Conservation (phyloP, 2,888 invertebrate species). For the Criorhina ranunculi region DNA sequence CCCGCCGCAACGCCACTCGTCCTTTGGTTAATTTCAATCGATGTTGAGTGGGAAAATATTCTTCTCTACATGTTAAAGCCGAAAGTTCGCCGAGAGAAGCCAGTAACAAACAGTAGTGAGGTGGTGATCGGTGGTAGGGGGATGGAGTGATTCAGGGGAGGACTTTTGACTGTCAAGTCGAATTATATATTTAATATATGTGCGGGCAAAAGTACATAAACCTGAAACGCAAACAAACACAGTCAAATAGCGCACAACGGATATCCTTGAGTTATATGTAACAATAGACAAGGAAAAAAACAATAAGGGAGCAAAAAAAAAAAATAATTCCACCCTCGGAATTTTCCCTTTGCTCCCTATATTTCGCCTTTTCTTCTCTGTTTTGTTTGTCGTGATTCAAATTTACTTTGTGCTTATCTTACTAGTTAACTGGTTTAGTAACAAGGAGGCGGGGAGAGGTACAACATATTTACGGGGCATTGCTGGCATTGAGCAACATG, state of each 20-base stretch:
- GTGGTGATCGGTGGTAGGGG: constrained; percentile 1
- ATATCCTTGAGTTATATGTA: constrained; percentile 62
- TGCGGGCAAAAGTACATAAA: constrained; percentile 71
- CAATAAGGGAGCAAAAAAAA: constrained; percentile 13
- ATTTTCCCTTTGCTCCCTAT: constrained; percentile 21
- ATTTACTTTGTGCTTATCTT: constrained; percentile 59
- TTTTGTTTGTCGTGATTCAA: constrained; percentile 64
- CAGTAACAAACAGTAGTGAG: constrained; percentile 29
- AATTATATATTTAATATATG: constrained; percentile 72
- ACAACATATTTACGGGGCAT: constrained; percentile 8
- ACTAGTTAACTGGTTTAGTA: constrained; percentile 49
- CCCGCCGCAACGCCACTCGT: constrained; percentile 22
- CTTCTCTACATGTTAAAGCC: constrained; percentile 70
- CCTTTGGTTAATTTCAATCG: constrained; percentile 73
- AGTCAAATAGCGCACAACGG: constrained; percentile 53
- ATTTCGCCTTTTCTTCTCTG: constrained; percentile 15
- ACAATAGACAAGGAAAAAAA: constrained; percentile 53
- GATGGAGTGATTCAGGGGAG: constrained; percentile 40
- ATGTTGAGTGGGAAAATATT: constrained; percentile 75
- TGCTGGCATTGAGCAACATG: constrained; percentile 19
- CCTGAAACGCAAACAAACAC: constrained; percentile 72
- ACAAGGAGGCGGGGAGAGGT: constrained; percentile 7
- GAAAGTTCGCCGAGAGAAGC: constrained; percentile 55
- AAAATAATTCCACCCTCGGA: constrained; percentile 35
- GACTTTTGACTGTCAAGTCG: constrained; percentile 75